phyloP scores from a whole-genome alignment of 2,113 vertebrate species.

The Pseudorectes ferrugineus region DNA sequence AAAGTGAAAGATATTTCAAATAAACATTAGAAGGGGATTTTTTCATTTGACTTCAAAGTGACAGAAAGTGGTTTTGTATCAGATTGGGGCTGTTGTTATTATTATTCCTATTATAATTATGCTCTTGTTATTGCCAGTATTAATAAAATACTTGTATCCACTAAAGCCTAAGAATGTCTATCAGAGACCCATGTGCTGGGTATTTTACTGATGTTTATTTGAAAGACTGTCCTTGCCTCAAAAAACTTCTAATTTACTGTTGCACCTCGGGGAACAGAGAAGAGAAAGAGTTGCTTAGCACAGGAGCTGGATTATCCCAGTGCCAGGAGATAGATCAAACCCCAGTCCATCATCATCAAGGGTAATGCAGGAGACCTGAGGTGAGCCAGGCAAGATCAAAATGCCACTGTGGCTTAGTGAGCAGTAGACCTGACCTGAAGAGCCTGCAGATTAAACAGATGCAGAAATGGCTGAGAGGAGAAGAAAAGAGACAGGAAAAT shows the following conservation, averaged over 20 bases:
- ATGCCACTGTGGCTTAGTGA: not conserved
- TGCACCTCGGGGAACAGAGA: not conserved
- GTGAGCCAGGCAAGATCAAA: not conserved
- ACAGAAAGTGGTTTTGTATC: not conserved
- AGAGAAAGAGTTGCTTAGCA: not conserved
- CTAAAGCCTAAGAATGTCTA: not conserved
- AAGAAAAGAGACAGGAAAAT: not conserved
- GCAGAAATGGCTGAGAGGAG: not conserved
- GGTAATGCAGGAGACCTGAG: not conserved
- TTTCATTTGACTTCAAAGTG: not conserved
- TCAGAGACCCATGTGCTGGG: not conserved
- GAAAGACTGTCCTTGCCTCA: not conserved
- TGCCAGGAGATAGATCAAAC: not conserved
- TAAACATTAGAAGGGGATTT: not conserved
- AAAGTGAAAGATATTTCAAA: not conserved
- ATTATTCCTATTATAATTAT: not conserved
- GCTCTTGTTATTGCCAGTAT: not conserved
- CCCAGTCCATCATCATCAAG: slow-evolving; percentile 7
- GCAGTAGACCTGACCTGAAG: not conserved
- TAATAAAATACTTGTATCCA: slow-evolving; percentile 9
- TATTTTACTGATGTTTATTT: slow-evolving; percentile 25
- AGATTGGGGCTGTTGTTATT: not conserved
- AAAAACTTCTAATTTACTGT: slow-evolving; percentile 5
- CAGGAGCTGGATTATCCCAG: not conserved
- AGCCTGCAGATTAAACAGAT: not conserved